Evolutionary conservation across 1,140 invertebrate species (phyloP), one percentile per base, ranked within the genome.

Genomic region (Drosophila carrolli): DNA sequence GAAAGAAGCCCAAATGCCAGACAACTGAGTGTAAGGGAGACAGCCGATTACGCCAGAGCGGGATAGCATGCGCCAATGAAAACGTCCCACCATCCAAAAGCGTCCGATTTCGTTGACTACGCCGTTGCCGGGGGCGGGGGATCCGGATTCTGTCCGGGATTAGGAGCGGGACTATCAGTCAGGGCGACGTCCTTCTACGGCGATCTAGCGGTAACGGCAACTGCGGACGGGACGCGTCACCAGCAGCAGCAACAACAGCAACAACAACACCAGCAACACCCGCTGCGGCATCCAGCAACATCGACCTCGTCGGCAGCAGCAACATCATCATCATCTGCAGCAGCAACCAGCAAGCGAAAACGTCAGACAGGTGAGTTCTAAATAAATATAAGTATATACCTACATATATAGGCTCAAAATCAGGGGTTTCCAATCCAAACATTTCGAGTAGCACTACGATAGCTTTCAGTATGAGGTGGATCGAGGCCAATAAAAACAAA

Each of bases 101-200:
- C 77, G 67, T 89, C 84, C 77, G 81, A 89, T 84, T 89, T 89
- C 74, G 80, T 88, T 86, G 83, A 88, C 73, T 88, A 83, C 83
- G 83, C 60, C 66, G 80, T 89, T 70, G 85, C 71, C 83, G 78
- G 70, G 57, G 74, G 62, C 59, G 40, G 58, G 65, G 67, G 71
- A 61, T 59, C 37, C 51, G 41, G 51, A 27, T 67, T 59, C 55
- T 57, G 56, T 61, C 29, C 61, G 54, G 47, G 58, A 35, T 43
- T 48, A 9, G 60, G 53, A 78, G 46, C 66, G 59, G 61, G 59
- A 41, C 35, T 60, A 44, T 63, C 62, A 61, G 55, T 35, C 50
- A 72, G 51, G 60, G 38, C 38, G 48, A 46, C 66, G 50, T 73
- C 29, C 80, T 78, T 65, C 57, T 85, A 79, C 61, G 23, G 75